Conservation (phyloP, 2,113 vertebrate genomes). For the Sitta europaea region DNA sequence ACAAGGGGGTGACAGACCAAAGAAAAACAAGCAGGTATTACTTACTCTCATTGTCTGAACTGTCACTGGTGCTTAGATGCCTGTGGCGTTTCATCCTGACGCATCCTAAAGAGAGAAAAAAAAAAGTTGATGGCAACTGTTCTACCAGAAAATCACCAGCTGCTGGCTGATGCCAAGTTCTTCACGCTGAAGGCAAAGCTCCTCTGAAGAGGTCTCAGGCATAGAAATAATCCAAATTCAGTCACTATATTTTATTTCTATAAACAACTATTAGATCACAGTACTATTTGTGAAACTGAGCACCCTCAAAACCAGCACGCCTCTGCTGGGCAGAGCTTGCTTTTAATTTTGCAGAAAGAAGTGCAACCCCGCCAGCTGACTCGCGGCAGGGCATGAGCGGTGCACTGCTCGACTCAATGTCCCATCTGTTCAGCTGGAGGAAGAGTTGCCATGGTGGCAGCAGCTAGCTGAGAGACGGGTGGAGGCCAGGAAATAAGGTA, state of each 20-base stretch:
- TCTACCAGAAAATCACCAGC: constrained; percentile 3
- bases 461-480: neutral
- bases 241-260: neutral
- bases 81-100: constrained; percentile 96
- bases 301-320: neutral
- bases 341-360: neutral
- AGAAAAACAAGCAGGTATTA: constrained; percentile 53
- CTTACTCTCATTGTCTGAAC: constrained; percentile 98
- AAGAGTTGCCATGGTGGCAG: constrained; percentile 52
- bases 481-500: constrained; percentile 31
- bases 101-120: constrained; percentile 79
- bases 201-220: constrained; percentile 9
- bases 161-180: neutral
- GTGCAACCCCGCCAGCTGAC: neutral
- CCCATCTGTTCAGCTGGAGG: constrained; percentile 49
- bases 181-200: neutral
- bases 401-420: constrained; percentile 14
- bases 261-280: neutral
- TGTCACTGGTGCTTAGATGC: constrained; percentile 94
- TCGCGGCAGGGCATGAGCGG: neutral
- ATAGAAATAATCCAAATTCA: neutral
- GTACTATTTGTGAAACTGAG: neutral
- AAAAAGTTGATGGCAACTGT: constrained; percentile 38
- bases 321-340: neutral
- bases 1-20: constrained; percentile 47